Base-by-base conservation (phyloP, 2,113 vertebrate genomes). In the Colius striatus region DNA sequence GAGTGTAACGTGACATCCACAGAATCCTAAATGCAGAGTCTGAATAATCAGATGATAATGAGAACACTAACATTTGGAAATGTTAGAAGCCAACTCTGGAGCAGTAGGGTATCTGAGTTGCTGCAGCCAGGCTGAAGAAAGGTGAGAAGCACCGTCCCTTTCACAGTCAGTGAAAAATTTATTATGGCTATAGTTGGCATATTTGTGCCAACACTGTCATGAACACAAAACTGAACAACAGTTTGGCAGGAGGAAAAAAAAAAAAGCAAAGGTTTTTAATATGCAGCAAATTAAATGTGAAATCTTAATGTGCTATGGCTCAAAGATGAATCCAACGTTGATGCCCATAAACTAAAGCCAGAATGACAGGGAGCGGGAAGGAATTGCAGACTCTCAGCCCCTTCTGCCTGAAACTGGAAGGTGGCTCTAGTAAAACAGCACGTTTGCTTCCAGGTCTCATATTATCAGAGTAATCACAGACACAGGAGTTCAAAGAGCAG, bases 61-160 rank as follows among this genome's bases (percentile, higher is more conserved):
- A 95, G 72, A 80, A 74, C 32, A 43, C 50, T 13, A 27, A 95
- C 82, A 83, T 86, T 79, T 94, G 79, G 85, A 83, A 90, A 84
- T 19, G 48, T 32, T 10, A 67, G 38, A 93, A 94, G 48, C 14
- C 51, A 60, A 1, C 38, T 61, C 67, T 60, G 72, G 60, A 79
- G 62, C 0, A 1, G n/a, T 6, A 72, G 19, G 0, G 2, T 7
- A 12, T 60, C 48, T 70, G 78, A 79, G 58, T 58, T 55, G n/a
- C n/a, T 68, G 72, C 23, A 79, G 81, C 38, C 38, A 60, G 36
- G 73, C 61, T 87, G 92, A 65, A 65, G 30, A 2, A 57, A 27
- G 22, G 47, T 54, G 11, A 87, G 88, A 74, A 72, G 58, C n/a
- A 38, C 47, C 30, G 41, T 47, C 78, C 60, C 22, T 54, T 34